These are phyloP conservation scores for Microtus pennsylvanicus DNA, from an alignment of 2,113 vertebrate genomes.

Conservation along the genomic window DNA sequence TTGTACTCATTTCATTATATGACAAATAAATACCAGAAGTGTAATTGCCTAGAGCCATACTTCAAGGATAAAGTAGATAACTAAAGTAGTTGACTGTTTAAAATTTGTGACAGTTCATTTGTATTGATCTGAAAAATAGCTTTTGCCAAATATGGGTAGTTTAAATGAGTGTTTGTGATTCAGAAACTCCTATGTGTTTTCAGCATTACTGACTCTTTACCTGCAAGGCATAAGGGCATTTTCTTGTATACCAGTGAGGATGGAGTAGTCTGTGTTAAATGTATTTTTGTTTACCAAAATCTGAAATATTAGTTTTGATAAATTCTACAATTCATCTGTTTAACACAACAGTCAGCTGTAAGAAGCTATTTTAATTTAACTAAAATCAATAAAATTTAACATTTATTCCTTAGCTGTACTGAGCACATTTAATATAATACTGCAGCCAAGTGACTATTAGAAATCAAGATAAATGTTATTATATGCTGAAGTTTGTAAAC, in stretches of 20 bases:
- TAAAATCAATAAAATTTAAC: constrained; percentile 1
- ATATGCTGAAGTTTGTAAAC: not conserved
- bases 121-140: not conserved
- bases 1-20: not conserved
- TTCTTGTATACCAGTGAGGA: not conserved
- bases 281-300: not conserved
- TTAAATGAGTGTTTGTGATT: not conserved
- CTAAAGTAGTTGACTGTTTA: not conserved
- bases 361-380: not conserved
- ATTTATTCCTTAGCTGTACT: not conserved
- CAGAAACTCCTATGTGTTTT: not conserved
- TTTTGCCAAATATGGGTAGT: not conserved
- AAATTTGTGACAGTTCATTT: not conserved
- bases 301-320: not conserved
- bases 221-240: not conserved
- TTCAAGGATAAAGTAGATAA: not conserved
- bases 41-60: not conserved
- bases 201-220: not conserved
- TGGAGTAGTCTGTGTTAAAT: not conserved
- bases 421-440: not conserved
- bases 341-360: not conserved
- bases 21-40: not conserved
- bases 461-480: not conserved
- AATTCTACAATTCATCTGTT: not conserved
- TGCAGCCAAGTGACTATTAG: not conserved